A percentile compares a stretch with the other conserved stretches of the same genome.
These are phyloP conservation scores for Myoxocephalus aenaeus DNA, from an alignment of 2,797 vertebrate species.

Conservation along the genomic window DNA sequence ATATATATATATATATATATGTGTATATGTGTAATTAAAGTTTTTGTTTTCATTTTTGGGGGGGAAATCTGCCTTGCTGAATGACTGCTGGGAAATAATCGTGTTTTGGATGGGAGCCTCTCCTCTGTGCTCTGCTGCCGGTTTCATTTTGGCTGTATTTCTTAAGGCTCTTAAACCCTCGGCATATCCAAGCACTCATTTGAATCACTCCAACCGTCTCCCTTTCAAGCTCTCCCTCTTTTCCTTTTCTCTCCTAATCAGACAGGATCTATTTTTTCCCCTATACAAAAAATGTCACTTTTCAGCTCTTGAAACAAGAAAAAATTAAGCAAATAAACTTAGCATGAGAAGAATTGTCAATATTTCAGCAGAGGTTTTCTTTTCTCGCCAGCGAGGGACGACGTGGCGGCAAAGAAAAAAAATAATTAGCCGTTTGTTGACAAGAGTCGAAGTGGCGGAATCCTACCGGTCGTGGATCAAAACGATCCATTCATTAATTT, in stretches of 20 bases:
- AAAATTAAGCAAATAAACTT: constrained; percentile 40
- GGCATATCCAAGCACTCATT: constrained; percentile 67
- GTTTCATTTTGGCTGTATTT: constrained; percentile 75
- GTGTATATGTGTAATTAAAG: constrained; percentile 1
- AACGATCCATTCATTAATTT: constrained; percentile 81
- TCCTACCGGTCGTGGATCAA: constrained; percentile 64
- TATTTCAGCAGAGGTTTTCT: constrained; percentile 40
- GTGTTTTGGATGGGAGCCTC: constrained; percentile 65
- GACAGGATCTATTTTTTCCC: constrained; percentile 19
- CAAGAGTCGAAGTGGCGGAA: constrained; percentile 65
- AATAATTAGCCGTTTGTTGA: constrained; percentile 82
- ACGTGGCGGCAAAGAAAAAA: constrained; percentile 55
- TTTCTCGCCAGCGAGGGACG: constrained; percentile 30
- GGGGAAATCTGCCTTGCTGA: constrained; percentile 30
- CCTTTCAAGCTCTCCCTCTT: constrained; percentile 31
- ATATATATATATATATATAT: constrained; percentile 14
- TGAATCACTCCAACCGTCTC: constrained; percentile 64
- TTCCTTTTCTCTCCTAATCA: constrained; percentile 52
- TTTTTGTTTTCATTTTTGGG: constrained; percentile 25
- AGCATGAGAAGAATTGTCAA: constrained; percentile 61
- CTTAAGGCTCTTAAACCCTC: constrained; percentile 69
- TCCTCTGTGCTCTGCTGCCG: constrained; percentile 68
- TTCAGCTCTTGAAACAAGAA: constrained; percentile 8
- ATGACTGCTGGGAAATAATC: constrained; percentile 75
- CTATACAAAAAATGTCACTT: constrained; percentile 19